phyloP scores from a whole-genome alignment of 2,113 vertebrate species.

The Alectura lathami region DNA sequence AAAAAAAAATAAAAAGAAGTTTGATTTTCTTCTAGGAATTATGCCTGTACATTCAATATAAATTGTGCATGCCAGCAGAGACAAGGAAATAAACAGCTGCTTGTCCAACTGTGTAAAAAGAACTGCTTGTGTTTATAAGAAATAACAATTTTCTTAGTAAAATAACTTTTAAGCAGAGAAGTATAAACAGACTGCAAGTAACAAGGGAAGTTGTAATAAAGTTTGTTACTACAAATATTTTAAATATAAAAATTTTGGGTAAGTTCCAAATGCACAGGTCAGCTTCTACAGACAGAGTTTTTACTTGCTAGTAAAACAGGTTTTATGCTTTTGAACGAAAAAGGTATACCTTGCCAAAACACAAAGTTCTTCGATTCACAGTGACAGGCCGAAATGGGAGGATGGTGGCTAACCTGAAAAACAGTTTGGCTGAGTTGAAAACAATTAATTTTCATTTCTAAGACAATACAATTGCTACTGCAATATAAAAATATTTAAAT shows the following conservation, averaged over 20 bases:
- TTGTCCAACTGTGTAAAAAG: slow-evolving; percentile 6
- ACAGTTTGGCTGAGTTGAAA: slow-evolving; percentile 34
- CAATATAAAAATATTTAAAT: neutral
- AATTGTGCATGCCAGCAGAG: neutral
- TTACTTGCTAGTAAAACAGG: neutral
- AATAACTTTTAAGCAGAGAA: neutral
- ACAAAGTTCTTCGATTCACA: slow-evolving; percentile 99
- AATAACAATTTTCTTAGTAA: neutral
- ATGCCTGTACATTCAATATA: neutral
- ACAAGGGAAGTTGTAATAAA: neutral
- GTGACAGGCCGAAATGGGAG: slow-evolving; percentile 97
- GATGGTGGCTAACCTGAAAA: slow-evolving; percentile 97
- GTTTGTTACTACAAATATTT: neutral
- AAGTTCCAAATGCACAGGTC: slow-evolving; percentile 33
- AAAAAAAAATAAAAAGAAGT: neutral
- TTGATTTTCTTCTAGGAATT: neutral
- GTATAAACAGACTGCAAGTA: neutral
- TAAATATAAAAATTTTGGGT: neutral
- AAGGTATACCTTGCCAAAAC: slow-evolving; percentile 96
- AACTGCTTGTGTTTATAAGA: neutral
- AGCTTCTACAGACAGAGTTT: neutral
- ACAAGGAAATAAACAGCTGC: neutral
- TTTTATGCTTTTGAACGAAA: slow-evolving; percentile 45
- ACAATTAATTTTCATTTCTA: neutral
- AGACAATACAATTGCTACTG: neutral